These are phyloP conservation scores for Tricholauxania praeusta DNA, from an alignment of 2,888 invertebrate genomes.

Conservation along the genomic window DNA sequence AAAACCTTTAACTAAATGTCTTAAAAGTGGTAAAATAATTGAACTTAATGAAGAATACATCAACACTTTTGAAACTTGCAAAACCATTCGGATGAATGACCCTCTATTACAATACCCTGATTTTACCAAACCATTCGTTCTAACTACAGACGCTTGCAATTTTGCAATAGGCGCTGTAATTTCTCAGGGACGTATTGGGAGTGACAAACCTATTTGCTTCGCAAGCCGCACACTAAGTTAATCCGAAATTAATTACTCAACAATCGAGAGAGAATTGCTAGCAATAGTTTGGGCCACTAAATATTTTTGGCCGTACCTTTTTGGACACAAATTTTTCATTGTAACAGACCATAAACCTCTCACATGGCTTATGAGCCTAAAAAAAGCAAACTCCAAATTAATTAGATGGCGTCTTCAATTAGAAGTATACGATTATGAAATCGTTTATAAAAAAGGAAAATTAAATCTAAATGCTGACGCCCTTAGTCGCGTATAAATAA, in stretches of 20 bases:
- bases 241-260: conserved; percentile 48
- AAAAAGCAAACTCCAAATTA: background rate
- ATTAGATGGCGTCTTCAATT: background rate
- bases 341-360: background rate
- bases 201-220: conserved; percentile 50
- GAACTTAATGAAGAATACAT: background rate
- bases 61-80: conserved; percentile 39
- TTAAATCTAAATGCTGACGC: background rate
- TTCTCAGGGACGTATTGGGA: conserved; percentile 52
- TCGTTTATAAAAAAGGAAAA: background rate
- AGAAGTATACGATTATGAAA: background rate
- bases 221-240: conserved; percentile 50
- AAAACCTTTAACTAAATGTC: conserved; percentile 9
- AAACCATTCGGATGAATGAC: conserved; percentile 38
- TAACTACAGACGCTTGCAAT: conserved; percentile 55
- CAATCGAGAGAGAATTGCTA: background rate
- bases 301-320: conserved; percentile 48
- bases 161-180: conserved; percentile 51
- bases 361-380: background rate
- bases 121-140: conserved; percentile 53
- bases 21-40: conserved; percentile 30
- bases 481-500: too few relatives aligned
- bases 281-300: too few relatives aligned
- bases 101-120: conserved; percentile 40
- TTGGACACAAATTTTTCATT: background rate